Conservation (phyloP, 2,797 vertebrate species). For the Bradypodion ventrale region DNA sequence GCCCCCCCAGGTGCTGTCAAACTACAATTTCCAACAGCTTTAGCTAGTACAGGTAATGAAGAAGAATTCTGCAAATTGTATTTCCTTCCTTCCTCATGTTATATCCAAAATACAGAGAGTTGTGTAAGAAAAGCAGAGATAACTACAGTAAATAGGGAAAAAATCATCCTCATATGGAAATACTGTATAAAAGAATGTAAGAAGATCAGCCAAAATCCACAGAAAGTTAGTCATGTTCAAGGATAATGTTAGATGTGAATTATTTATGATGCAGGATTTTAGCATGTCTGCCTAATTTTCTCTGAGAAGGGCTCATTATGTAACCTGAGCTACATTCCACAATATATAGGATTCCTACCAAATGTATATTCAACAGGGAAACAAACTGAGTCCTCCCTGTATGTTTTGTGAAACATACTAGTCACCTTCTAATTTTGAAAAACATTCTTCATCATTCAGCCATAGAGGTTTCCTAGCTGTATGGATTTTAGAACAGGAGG, state of each 20-base stretch:
- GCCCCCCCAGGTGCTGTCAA: too few relatives aligned
- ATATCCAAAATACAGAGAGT: too few relatives aligned
- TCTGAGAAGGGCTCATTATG: neutral
- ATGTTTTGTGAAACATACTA: neutral
- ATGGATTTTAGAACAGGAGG: neutral
- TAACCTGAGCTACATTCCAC: neutral
- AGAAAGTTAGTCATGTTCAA: neutral
- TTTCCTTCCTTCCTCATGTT: too few relatives aligned
- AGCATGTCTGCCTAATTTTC: too few relatives aligned
- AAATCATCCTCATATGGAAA: neutral
- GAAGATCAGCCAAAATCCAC: neutral
- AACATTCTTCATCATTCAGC: neutral
- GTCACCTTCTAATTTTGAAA: neutral
- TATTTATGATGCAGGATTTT: neutral
- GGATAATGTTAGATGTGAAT: too few relatives aligned
- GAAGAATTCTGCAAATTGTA: too few relatives aligned
- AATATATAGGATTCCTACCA: neutral
- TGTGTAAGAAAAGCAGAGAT: too few relatives aligned
- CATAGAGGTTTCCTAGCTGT: neutral
- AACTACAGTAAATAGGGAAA: too few relatives aligned
- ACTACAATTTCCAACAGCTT: too few relatives aligned
- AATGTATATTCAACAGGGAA: neutral
- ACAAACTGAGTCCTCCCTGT: neutral
- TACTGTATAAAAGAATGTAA: neutral
- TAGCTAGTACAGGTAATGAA: too few relatives aligned